These are phyloP conservation scores for Ormyrus rosae DNA, from an alignment of 2,888 invertebrate genomes.

Conservation along the genomic window DNA sequence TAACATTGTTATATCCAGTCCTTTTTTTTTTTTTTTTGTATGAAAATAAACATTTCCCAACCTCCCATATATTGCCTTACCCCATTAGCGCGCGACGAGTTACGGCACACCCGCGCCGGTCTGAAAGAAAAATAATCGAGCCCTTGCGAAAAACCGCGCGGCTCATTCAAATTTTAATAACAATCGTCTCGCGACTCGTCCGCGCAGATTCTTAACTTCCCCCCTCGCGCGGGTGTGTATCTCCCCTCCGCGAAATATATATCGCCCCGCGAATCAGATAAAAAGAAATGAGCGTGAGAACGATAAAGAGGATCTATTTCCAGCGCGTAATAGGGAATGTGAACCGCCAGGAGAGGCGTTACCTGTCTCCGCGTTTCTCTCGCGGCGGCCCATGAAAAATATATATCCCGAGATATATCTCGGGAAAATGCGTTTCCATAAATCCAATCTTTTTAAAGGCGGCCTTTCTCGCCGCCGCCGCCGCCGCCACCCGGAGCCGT, in stretches of 20 bases:
- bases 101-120: neutral
- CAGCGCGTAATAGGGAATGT: constrained; percentile 22
- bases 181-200: neutral
- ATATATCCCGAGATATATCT: neutral
- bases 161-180: neutral
- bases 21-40: too few relatives aligned
- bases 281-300: constrained; percentile 34
- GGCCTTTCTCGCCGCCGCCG: too few relatives aligned
- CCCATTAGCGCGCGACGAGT: neutral
- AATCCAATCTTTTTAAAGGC: constrained; percentile 15
- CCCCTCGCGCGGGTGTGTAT: neutral
- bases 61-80: neutral
- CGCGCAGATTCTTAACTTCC: constrained; percentile 6
- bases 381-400: constrained; percentile 26
- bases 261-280: neutral
- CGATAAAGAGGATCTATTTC: constrained; percentile 16
- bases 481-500: too few relatives aligned
- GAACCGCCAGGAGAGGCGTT: neutral
- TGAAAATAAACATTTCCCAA: too few relatives aligned
- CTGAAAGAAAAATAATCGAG: neutral
- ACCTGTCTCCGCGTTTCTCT: constrained; percentile 6
- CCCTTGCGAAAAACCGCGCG: neutral
- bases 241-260: too few relatives aligned
- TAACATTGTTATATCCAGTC: too few relatives aligned
- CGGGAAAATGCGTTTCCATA: constrained; percentile 1